phyloP scores from a whole-genome alignment of 2,888 invertebrate species.

The Nomada fabriciana region DNA sequence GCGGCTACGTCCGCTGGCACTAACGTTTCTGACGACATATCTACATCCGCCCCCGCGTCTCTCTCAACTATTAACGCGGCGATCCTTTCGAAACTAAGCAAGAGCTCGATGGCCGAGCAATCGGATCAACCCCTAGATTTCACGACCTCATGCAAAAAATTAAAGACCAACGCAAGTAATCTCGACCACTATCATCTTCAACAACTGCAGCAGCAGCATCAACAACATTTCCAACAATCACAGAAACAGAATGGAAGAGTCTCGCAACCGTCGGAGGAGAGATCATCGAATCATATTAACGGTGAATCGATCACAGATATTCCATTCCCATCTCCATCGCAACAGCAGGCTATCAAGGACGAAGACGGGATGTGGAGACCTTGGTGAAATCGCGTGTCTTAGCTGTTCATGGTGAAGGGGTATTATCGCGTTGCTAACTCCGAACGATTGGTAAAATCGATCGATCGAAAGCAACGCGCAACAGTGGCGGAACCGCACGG shows the following conservation, averaged over 20 bases:
- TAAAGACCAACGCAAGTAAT: slow-evolving; percentile 67
- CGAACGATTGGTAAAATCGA: neutral
- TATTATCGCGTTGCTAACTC: neutral
- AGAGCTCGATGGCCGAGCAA: slow-evolving; percentile 75
- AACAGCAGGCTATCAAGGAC: slow-evolving; percentile 79
- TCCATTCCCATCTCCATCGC: slow-evolving; percentile 71
- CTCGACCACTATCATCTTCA: slow-evolving; percentile 26
- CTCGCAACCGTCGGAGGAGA: slow-evolving; percentile 67
- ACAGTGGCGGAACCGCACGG: no score
- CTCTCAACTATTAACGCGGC: slow-evolving; percentile 5
- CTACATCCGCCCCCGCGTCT: slow-evolving; percentile 40
- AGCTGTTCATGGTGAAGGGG: neutral
- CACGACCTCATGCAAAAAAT: slow-evolving; percentile 81
- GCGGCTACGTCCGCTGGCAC: slow-evolving; percentile 39
- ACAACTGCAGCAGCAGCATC: slow-evolving; percentile 47
- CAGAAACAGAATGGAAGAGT: slow-evolving; percentile 1
- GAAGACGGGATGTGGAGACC: slow-evolving; percentile 84
- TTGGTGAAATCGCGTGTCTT: slow-evolving; percentile 73
- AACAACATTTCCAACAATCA: slow-evolving; percentile 33
- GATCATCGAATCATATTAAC: slow-evolving; percentile 76
- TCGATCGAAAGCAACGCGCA: neutral
- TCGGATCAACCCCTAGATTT: slow-evolving; percentile 83
- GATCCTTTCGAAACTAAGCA: slow-evolving; percentile 65
- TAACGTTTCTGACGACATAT: slow-evolving; percentile 47
- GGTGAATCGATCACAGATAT: slow-evolving; percentile 72